Evolutionary conservation across 2,113 vertebrate species (phyloP).

Genomic region (Symphodus melops): DNA sequence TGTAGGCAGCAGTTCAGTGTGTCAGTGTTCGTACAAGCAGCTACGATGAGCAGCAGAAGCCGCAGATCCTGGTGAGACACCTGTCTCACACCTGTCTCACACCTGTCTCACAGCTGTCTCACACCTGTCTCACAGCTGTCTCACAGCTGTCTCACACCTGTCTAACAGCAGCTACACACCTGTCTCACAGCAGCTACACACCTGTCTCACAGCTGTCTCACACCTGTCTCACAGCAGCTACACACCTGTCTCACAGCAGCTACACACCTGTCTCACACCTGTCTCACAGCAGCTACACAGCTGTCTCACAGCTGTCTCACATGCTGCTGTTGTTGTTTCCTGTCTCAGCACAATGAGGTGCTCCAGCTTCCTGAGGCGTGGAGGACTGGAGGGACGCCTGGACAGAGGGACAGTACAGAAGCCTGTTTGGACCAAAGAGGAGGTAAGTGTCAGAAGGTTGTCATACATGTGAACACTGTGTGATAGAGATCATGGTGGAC

Average conservation of each 20-base stretch:
- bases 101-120: neutral
- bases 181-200: no score
- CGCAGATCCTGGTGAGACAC: constrained; percentile 56
- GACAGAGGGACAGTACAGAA: constrained; percentile 35
- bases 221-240: neutral
- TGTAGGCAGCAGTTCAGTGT: neutral
- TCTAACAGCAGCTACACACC: neutral
- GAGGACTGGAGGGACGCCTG: neutral
- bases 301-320: neutral
- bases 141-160: neutral
- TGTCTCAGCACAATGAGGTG: constrained; percentile 32
- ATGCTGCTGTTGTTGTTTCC: neutral
- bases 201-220: neutral
- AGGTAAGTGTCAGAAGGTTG: no score
- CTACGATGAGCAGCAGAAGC: constrained; percentile 54
- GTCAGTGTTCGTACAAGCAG: neutral
- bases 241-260: neutral
- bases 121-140: no score
- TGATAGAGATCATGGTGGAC: no score
- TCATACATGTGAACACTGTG: no score
- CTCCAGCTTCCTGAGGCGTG: constrained; percentile 1
- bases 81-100: neutral
- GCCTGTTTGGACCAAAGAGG: constrained; percentile 56
- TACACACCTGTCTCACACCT: neutral
- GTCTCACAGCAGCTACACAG: neutral